These are phyloP conservation scores for Maconellicoccus hirsutus DNA, from an alignment of 1,140 invertebrate species.

Conservation along the genomic window DNA sequence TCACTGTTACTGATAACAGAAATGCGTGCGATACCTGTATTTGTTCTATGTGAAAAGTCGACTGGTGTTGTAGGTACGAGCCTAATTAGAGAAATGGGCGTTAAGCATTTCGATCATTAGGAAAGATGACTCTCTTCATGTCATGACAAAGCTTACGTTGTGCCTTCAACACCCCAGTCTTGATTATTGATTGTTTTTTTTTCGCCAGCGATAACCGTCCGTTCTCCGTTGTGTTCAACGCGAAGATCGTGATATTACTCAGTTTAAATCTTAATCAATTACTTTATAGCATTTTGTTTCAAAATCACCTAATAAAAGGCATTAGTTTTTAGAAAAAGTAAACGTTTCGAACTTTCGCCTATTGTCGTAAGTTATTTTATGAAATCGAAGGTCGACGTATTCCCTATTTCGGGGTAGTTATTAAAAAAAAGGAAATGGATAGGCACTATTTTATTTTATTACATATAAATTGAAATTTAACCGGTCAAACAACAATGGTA, in stretches of 20 bases:
- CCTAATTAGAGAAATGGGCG: slow-evolving; percentile 22
- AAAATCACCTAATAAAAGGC: background rate
- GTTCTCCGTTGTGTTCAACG: background rate
- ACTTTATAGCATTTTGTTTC: background rate
- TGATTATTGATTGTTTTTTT: slow-evolving; percentile 14
- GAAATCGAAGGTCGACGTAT: no score
- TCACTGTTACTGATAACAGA: background rate
- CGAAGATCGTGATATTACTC: background rate
- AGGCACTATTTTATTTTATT: background rate
- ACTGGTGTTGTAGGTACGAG: slow-evolving; percentile 10
- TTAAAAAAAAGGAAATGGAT: background rate
- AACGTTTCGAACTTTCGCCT: no score
- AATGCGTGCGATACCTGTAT: slow-evolving; percentile 19
- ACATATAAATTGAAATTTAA: no score
- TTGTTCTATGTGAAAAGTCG: slow-evolving; percentile 13
- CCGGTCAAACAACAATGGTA: no score
- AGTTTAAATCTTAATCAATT: background rate
- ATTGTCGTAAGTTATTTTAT: no score
- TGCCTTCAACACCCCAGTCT: background rate
- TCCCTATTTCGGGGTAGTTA: no score
- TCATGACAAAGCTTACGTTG: background rate
- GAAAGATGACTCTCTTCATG: slow-evolving; percentile 21
- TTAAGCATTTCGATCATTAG: slow-evolving; percentile 11
- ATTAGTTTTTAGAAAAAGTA: background rate
- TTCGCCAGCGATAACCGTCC: background rate